Percentiles rank a stretch among this genome's conserved stretches.
These are phyloP conservation scores for Brachionus koreanus DNA, from an alignment of 1,140 invertebrate species.

Conservation along the genomic window DNA sequence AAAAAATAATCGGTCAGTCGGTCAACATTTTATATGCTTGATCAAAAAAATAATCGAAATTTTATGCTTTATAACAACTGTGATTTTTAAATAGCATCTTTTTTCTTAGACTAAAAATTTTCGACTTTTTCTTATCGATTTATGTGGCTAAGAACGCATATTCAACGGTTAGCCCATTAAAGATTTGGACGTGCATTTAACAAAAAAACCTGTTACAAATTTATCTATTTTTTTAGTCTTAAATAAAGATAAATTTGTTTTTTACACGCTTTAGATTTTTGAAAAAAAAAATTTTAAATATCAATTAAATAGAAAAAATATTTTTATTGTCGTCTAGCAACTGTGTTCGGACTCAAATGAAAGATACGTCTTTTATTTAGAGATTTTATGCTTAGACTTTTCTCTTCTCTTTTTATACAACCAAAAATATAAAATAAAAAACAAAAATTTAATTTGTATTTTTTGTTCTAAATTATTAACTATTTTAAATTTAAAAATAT, in stretches of 20 bases:
- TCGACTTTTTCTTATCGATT: neutral
- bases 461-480: too few species aligned
- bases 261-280: neutral
- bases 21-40: conserved; percentile 30
- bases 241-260: neutral
- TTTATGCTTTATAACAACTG: neutral
- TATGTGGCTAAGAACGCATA: neutral
- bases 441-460: too few species aligned
- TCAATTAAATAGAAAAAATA: neutral
- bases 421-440: too few species aligned
- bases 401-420: too few species aligned
- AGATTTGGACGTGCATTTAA: neutral
- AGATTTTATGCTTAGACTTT: too few species aligned
- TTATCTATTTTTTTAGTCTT: neutral
- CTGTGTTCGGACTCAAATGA: neutral
- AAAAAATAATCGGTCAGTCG: conserved; percentile 31
- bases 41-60: neutral
- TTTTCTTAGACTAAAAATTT: neutral
- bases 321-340: neutral
- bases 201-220: neutral
- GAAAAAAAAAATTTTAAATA: neutral
- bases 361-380: too few species aligned
- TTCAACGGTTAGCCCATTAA: neutral
- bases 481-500: too few species aligned
- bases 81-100: neutral